Percentiles rank a stretch among this genome's conserved stretches.
Conservation (phyloP, 1,140 invertebrate species). For the Cydia pomonella region DNA sequence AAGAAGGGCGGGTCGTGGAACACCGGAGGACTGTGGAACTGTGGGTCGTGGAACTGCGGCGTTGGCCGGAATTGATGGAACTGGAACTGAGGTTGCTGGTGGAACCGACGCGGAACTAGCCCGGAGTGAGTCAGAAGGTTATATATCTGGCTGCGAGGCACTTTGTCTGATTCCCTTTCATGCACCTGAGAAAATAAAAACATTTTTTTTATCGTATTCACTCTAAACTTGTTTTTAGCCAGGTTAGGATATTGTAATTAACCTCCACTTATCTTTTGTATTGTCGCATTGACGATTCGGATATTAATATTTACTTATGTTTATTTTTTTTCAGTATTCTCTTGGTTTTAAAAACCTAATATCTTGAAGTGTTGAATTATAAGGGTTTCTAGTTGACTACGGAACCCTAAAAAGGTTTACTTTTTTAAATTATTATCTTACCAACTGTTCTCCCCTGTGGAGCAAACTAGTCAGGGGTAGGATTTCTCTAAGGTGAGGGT, state of each 20-base stretch:
- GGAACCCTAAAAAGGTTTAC: too few relatives aligned
- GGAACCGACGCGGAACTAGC: conserved; percentile 69
- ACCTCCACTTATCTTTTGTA: too few relatives aligned
- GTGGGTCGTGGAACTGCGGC: conserved; percentile 31
- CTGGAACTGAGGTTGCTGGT: conserved; percentile 41
- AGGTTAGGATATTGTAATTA: too few relatives aligned
- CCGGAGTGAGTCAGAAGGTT: conserved; percentile 83
- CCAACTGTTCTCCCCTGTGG: conserved; percentile 81
- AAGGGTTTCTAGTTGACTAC: too few relatives aligned
- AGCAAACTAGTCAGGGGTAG: conserved; percentile 81
- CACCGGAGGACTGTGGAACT: conserved; percentile 37
- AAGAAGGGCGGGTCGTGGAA: conserved; percentile 48
- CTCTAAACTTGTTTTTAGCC: not conserved
- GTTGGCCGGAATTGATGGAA: conserved; percentile 22
- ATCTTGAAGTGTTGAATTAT: too few relatives aligned
- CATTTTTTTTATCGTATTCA: not conserved
- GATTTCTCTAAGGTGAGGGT: conserved; percentile 66
- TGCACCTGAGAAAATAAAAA: conserved; percentile 72
- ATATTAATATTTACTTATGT: too few relatives aligned
- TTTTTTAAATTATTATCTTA: conserved; percentile 49
- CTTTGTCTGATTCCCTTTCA: conserved; percentile 80
- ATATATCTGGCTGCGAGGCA: conserved; percentile 82
- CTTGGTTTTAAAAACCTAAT: too few relatives aligned
- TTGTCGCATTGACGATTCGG: too few relatives aligned
- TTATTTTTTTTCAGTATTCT: too few relatives aligned